Conservation (phyloP, 2,888 invertebrate genomes). For the Ormyrus pomaceus region DNA sequence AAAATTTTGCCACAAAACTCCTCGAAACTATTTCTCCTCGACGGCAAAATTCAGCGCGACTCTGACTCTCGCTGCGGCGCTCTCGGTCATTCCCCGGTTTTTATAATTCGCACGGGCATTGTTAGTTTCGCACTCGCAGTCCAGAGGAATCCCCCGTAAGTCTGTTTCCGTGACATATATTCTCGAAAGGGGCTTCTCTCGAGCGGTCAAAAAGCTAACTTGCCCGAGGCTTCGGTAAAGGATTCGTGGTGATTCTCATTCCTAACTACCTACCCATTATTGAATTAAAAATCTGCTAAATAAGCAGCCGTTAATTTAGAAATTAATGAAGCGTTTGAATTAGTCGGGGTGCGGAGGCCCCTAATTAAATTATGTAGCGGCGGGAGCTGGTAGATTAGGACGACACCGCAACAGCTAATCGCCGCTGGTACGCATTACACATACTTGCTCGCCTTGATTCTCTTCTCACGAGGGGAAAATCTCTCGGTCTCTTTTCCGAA, state of each 20-base stretch:
- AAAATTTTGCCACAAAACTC: constrained; percentile 9
- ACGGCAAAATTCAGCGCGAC: neutral
- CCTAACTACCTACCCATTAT: too few relatives aligned
- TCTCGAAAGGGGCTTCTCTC: too few relatives aligned
- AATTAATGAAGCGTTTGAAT: too few relatives aligned
- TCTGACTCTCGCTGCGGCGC: neutral
- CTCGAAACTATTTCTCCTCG: neutral
- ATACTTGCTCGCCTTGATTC: constrained; percentile 32
- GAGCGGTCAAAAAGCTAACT: too few relatives aligned
- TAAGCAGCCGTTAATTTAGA: too few relatives aligned
- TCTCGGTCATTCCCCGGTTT: constrained; percentile 31
- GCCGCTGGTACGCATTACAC: constrained; percentile 23
- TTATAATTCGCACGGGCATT: constrained; percentile 28
- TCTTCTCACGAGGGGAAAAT: neutral
- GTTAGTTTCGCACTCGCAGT: constrained; percentile 35
- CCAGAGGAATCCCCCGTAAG: constrained; percentile 13
- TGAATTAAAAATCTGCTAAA: too few relatives aligned
- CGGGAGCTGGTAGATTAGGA: neutral
- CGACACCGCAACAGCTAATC: constrained; percentile 2
- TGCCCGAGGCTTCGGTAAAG: too few relatives aligned
- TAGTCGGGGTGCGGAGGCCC: neutral
- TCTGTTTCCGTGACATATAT: constrained; percentile 21
- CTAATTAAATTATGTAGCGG: constrained; percentile 27
- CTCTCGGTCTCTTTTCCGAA: neutral
- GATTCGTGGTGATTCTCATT: too few relatives aligned